phyloP scores from a whole-genome alignment of 2,797 vertebrate species.

The Eupleurogrammus muticus region DNA sequence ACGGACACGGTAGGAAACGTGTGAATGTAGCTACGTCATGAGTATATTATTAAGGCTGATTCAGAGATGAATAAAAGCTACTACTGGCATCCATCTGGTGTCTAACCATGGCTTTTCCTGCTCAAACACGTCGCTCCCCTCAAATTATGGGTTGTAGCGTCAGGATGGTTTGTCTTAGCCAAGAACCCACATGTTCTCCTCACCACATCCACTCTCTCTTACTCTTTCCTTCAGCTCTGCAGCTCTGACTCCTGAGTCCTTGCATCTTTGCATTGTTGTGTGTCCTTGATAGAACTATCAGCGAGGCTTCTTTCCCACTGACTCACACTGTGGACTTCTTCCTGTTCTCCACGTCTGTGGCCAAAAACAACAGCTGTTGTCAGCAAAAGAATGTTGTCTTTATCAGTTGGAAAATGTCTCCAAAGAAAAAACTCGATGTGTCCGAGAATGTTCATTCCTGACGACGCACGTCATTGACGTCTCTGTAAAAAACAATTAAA shows the following conservation, averaged over 20 bases:
- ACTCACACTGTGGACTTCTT: conserved; percentile 69
- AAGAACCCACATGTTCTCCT: conserved; percentile 24
- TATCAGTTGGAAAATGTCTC: conserved; percentile 72
- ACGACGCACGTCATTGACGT: conserved; percentile 39
- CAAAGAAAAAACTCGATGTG: conserved; percentile 50
- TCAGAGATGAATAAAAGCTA: conserved; percentile 53
- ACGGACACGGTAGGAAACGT: conserved; percentile 89
- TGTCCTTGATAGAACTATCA: conserved; percentile 38
- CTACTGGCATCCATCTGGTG: conserved; percentile 38
- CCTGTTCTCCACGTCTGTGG: conserved; percentile 60
- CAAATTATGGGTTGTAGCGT: conserved; percentile 67
- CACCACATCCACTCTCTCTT: conserved; percentile 41
- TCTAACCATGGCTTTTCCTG: conserved; percentile 62
- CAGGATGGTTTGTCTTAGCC: conserved; percentile 42
- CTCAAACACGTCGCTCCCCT: conserved; percentile 64
- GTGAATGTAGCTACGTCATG: background rate
- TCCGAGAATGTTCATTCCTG: conserved; percentile 58
- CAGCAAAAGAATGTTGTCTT: conserved; percentile 72
- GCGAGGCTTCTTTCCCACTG: conserved; percentile 73
- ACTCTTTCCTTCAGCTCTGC: background rate
- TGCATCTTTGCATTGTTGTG: conserved; percentile 58
- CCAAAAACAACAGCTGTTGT: conserved; percentile 78
- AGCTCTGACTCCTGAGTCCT: conserved; percentile 14
- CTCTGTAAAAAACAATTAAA: conserved; percentile 47
- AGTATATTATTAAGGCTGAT: conserved; percentile 51